phyloP scores from a whole-genome alignment of 1,140 invertebrate species.

The Asbolus verrucosus region DNA sequence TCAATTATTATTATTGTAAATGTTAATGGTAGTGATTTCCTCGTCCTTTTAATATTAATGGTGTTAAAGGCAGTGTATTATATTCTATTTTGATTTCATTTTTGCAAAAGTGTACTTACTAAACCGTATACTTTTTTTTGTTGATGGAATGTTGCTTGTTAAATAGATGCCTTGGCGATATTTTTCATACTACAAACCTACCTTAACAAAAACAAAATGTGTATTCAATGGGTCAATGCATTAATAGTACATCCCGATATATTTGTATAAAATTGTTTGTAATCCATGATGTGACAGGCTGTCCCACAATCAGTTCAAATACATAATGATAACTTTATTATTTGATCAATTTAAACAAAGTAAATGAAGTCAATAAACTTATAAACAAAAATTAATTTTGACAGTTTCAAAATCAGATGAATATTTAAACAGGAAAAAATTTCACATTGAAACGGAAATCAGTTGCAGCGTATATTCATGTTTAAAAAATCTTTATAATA shows the following conservation, averaged over 20 bases:
- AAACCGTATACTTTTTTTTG: not conserved
- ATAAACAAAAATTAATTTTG: no score
- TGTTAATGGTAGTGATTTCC: constrained; percentile 28
- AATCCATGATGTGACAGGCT: not conserved
- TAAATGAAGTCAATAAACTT: no score
- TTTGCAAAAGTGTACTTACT: constrained; percentile 44
- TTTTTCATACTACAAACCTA: constrained; percentile 22
- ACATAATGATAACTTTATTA: no score
- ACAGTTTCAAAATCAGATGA: no score
- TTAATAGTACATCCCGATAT: no score
- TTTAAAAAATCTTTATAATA: no score
- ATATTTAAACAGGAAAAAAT: no score
- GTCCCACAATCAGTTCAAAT: no score
- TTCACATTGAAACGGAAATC: no score
- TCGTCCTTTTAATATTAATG: constrained; percentile 14
- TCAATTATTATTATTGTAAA: constrained; percentile 22
- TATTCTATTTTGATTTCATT: constrained; percentile 5
- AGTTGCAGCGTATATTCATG: no score
- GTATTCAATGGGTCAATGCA: not conserved
- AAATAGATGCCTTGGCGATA: constrained; percentile 41
- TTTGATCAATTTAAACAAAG: no score
- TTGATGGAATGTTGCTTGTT: constrained; percentile 31
- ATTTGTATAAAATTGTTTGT: not conserved
- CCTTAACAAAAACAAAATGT: not conserved
- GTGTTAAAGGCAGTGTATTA: constrained; percentile 7